Base-by-base conservation (phyloP, 2,113 vertebrate genomes). In the Oceanites oceanicus region DNA sequence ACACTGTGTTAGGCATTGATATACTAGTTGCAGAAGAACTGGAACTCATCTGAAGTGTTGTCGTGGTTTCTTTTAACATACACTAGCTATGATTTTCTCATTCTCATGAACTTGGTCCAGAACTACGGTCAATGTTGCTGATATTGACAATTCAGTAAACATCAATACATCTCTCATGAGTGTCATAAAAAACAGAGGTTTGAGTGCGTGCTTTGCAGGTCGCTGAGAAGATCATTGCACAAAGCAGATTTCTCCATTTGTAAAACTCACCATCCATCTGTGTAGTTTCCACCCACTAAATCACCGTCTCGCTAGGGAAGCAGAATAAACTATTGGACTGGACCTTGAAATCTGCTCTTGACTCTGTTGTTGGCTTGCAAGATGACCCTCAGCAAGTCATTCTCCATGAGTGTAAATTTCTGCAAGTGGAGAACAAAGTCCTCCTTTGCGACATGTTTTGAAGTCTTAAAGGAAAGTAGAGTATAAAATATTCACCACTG, bases 191-290 rank as follows among this genome's bases (percentile, higher is more conserved):
- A 47, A 78, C 25, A 34, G 45, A 75, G 22, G 13, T 42, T 45
- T 72, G 25, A 65, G 16, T 18, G 19, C 68, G 25, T 90, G 27
- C 62, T 91, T 87, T 82, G 27, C 53, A 58, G 19, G 8, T 87
- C 67, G 91, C 27, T 44, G 36, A 75, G 75, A 80, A 72, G 19
- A 61, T 52, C 29, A 12, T 25, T 59, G 52, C 20, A 40, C 12
- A 42, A 42, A 50, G 20, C 52, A 68, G 62, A 65, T 11, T 73
- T 71, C 13, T 58, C 23, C 36, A 36, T 85, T 67, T 67, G 5
- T 75, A 65, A 61, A 93, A 71, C 17, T 81, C 2, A 0, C 8
- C 25, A 77, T 81, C 26, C 9, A 5, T 59, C 70, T 1, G 0
- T 18, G 16, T 42, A 62, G 29, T 53, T 90, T 81, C 52, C 21